Evolutionary conservation across 2,113 vertebrate species (phyloP), one percentile per base, ranked within the genome.

Genomic region (Regulus satrapa): DNA sequence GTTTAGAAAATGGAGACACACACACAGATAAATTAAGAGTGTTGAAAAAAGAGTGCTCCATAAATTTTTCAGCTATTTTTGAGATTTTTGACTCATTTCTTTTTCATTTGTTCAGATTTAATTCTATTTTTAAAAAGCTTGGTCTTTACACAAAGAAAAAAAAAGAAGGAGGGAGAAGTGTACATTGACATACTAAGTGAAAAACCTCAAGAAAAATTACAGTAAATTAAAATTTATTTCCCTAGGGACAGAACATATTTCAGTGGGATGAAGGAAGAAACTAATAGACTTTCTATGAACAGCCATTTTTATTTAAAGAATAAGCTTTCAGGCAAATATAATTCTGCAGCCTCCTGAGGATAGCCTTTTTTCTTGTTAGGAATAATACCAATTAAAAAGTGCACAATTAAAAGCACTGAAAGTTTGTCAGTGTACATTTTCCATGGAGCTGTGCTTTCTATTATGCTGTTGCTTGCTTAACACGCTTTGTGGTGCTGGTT

Each of bases 191-290:
- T 68, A 85, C 84, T 95, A 95, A 97, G 94, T 74, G 94, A 97
- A 95, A 95, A 95, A 96, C 92, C 85, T 74, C 75, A 91, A 76
- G 71, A 91, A 95, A 96, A 96, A 97, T 95, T 96, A 95, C 93
- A 97, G 94, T 85, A 97, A 96, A 97, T 97, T 97, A 97, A 97
- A 98, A 97, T 98, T 96, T 97, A 98, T 98, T 97, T 98, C 97
- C 96, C 97, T 90, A 84, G 95, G 97, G 97, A 96, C 41, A 87
- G 97, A 97, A 96, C 94, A 97, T 95, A 95, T 97, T 98, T 97
- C 95, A 95, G 79, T 94, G 89, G 93, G 96, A 96, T 61, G 85
- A 97, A 97, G 95, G 76, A 94, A 95, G 96, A 92, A 97, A 95
- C 93, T 91, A 96, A 97, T 92, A 97, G 96, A 97, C 76, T 92